Evolutionary conservation across 2,113 vertebrate species (phyloP).

Genomic region (Lampris incognitus): DNA sequence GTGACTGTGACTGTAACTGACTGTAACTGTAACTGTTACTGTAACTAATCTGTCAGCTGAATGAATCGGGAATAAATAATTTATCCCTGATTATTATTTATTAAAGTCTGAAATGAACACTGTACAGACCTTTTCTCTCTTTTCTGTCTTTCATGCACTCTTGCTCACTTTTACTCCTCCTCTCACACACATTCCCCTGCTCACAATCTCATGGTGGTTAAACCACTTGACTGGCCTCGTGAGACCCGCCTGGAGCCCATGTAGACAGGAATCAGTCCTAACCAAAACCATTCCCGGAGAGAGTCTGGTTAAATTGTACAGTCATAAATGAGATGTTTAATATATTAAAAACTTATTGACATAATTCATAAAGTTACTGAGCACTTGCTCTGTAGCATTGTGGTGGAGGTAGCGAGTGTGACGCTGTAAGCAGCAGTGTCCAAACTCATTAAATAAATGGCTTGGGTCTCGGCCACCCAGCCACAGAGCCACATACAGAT

Average conservation of each 20-base stretch:
- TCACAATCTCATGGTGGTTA: conserved; percentile 3
- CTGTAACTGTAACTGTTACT: no score
- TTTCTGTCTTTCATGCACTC: no score
- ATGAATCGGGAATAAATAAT: no score
- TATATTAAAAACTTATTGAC: not conserved
- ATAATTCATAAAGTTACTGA: not conserved
- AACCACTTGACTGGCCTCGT: conserved; percentile 47
- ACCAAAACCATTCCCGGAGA: not conserved
- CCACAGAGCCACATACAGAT: conserved; percentile 34
- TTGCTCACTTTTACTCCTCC: no score
- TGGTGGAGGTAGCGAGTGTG: not conserved
- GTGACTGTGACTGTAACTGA: no score
- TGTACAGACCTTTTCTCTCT: no score
- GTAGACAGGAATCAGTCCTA: conserved; percentile 29
- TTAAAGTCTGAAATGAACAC: no score
- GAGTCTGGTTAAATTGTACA: not conserved
- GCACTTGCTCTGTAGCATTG: not conserved
- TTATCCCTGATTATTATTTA: no score
- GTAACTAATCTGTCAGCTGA: no score
- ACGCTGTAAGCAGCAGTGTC: not conserved
- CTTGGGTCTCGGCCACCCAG: not conserved
- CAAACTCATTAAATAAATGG: conserved; percentile 11
- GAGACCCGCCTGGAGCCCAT: conserved; percentile 33
- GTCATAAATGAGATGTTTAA: not conserved
- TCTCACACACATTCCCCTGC: not conserved